Percentiles rank a stretch among this genome's conserved stretches.
phyloP scores from a whole-genome alignment of 2,888 invertebrate genomes.

The Temnothorax rugatulus region DNA sequence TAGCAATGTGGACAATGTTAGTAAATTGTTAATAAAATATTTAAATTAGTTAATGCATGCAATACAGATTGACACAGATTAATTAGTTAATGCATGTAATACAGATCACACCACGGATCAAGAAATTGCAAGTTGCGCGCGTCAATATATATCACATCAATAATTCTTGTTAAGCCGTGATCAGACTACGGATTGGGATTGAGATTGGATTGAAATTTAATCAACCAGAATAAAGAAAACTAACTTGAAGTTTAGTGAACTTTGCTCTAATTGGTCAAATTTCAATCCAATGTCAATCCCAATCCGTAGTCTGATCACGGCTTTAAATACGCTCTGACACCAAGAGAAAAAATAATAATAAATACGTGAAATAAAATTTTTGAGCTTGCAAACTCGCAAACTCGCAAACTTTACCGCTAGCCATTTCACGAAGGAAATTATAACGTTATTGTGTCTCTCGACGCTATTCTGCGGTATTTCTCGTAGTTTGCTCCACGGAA shows the following conservation, averaged over 20 bases:
- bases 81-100: too few species aligned
- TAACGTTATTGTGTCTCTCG: conserved; percentile 15
- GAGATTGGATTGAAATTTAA: too few species aligned
- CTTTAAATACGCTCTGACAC: not conserved
- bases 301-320: too few species aligned
- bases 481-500: conserved; percentile 33
- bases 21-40: conserved; percentile 9
- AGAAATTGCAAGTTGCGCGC: not conserved
- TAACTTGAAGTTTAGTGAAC: too few species aligned
- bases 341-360: not conserved
- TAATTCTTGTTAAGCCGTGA: not conserved
- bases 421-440: conserved; percentile 23
- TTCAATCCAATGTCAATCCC: too few species aligned
- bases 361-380: not conserved
- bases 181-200: too few species aligned
- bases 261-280: too few species aligned
- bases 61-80: not conserved
- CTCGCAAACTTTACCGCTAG: not conserved
- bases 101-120: not conserved
- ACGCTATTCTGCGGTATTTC: conserved; percentile 10
- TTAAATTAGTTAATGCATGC: not conserved
- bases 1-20: not conserved
- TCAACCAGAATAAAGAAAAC: too few species aligned
- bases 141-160: not conserved
- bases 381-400: not conserved